Evolutionary conservation across 2,113 vertebrate species (phyloP).

Genomic region (Tretioscincus oriximinensis): DNA sequence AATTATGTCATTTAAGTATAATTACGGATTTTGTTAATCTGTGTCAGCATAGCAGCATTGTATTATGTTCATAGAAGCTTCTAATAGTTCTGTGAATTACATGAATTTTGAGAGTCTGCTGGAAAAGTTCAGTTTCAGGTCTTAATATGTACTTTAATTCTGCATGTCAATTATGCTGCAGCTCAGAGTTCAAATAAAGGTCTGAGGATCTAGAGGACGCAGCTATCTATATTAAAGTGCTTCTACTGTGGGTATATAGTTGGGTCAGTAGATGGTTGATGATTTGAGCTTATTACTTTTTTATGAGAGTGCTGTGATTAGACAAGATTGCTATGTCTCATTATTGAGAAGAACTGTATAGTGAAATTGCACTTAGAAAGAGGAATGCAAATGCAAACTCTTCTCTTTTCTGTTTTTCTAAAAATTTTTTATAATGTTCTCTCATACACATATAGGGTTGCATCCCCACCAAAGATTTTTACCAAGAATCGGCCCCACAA

Average conservation of each 20-base stretch:
- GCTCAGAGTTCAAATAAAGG: constrained; percentile 77
- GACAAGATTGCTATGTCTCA: constrained; percentile 64
- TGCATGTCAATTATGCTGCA: constrained; percentile 70
- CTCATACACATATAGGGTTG: not conserved
- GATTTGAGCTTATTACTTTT: constrained; percentile 69
- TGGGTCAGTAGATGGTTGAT: constrained; percentile 69
- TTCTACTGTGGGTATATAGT: constrained; percentile 68
- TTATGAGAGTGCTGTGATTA: constrained; percentile 67
- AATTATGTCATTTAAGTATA: constrained; percentile 80
- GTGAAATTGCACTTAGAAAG: constrained; percentile 53
- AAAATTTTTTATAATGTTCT: constrained; percentile 29
- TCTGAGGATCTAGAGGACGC: constrained; percentile 73
- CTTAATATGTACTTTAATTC: constrained; percentile 75
- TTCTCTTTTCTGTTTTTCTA: not conserved
- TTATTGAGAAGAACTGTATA: constrained; percentile 50
- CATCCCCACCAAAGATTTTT: too few species aligned
- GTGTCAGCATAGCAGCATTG: constrained; percentile 72
- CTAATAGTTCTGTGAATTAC: constrained; percentile 73
- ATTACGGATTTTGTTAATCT: constrained; percentile 77
- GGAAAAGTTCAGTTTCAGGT: constrained; percentile 78
- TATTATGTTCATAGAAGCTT: constrained; percentile 73
- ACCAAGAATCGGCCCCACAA: too few species aligned
- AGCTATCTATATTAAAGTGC: constrained; percentile 73
- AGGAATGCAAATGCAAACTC: constrained; percentile 32
- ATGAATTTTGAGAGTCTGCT: constrained; percentile 66